phyloP scores from a whole-genome alignment of 2,113 vertebrate species.

The Macquaria australasica region DNA sequence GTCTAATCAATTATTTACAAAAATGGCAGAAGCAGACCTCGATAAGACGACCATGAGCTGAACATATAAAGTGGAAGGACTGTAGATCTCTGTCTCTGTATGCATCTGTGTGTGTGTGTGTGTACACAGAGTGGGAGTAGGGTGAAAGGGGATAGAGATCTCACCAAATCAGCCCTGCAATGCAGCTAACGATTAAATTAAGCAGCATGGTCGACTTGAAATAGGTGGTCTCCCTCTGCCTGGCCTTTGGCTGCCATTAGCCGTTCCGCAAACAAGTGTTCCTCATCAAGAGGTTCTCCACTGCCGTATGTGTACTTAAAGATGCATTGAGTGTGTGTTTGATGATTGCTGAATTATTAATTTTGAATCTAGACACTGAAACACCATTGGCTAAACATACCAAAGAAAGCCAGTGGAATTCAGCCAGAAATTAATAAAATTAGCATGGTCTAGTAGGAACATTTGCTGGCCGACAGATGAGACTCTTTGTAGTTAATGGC shows the following conservation, averaged over 20 bases:
- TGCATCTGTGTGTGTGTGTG: constrained; percentile 40
- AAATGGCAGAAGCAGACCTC: constrained; percentile 86
- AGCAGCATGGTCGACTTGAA: constrained; percentile 66
- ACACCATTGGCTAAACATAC: constrained; percentile 79
- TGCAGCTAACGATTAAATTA: constrained; percentile 77
- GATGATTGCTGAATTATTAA: constrained; percentile 84
- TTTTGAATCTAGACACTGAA: constrained; percentile 76
- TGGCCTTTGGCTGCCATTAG: constrained; percentile 77
- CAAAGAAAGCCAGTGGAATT: constrained; percentile 75
- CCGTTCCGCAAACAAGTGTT: constrained; percentile 62
- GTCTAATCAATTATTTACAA: constrained; percentile 89
- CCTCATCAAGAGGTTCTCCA: constrained; percentile 74
- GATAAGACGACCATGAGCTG: constrained; percentile 82
- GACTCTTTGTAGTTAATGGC: constrained; percentile 83
- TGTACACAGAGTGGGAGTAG: constrained; percentile 20
- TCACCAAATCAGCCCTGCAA: constrained; percentile 66
- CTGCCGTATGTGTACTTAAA: constrained; percentile 74
- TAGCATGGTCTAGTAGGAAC: constrained; percentile 79
- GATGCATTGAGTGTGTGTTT: constrained; percentile 79
- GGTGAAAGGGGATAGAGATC: constrained; percentile 67
- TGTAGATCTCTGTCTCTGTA: constrained; percentile 61
- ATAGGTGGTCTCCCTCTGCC: constrained; percentile 71
- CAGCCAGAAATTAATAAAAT: constrained; percentile 81
- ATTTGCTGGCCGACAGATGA: constrained; percentile 78
- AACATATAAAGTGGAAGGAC: constrained; percentile 84